phyloP scores from a whole-genome alignment of 30 jellyfish, hydroid and myxozoan genomes.

The Aurelia aurita region DNA sequence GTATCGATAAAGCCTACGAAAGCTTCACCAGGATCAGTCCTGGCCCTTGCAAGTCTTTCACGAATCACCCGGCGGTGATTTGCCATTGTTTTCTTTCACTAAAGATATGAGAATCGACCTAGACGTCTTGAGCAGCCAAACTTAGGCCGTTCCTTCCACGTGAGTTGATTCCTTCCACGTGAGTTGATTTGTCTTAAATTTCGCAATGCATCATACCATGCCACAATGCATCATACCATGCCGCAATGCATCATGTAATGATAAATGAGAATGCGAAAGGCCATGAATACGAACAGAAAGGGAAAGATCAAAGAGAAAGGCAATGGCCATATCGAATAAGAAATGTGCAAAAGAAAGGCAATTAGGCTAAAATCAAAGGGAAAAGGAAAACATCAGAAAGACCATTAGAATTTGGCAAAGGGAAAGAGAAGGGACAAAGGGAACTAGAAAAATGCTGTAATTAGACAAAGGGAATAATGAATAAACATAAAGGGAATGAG shows the following conservation, averaged over 20 bases:
- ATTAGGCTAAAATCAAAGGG: background rate
- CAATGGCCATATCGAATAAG: no score
- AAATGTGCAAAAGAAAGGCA: no score
- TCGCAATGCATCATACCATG: background rate
- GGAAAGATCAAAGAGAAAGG: no score
- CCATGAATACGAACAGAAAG: background rate
- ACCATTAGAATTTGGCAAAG: no score
- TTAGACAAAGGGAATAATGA: background rate
- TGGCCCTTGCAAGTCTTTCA: background rate
- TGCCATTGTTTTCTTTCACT: background rate
- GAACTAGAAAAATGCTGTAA: background rate
- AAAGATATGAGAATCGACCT: no score
- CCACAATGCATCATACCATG: no score
- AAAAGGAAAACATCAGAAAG: no score
- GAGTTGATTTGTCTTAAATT: slow-evolving; percentile 1
- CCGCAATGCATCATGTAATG: slow-evolving; percentile 5
- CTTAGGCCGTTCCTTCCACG: no score
- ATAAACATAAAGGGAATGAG: background rate
- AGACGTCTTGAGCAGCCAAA: background rate
- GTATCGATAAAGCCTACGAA: background rate
- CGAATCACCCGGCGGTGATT: background rate
- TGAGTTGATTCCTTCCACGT: background rate
- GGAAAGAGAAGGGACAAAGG: background rate
- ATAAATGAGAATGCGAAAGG: background rate
- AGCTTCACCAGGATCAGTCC: slow-evolving; percentile 1